Conservation (phyloP, 2,113 vertebrate species). For the Egretta garzetta region DNA sequence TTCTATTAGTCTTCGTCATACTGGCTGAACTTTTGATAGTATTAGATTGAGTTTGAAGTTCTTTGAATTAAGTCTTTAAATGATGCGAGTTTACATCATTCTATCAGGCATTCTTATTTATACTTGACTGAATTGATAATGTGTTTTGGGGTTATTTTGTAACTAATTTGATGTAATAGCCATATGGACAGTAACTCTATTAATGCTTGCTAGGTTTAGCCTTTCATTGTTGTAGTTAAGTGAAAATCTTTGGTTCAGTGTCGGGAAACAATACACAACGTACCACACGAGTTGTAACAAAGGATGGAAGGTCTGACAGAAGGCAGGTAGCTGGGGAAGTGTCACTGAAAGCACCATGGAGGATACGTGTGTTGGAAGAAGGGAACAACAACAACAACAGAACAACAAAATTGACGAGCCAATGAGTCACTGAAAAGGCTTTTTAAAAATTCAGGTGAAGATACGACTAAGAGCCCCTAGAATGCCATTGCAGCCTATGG, state of each 20-base stretch:
- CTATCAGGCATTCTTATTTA: slow-evolving; percentile 85
- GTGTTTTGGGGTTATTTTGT: slow-evolving; percentile 73
- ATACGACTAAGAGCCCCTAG: slow-evolving; percentile 55
- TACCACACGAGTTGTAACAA: slow-evolving; percentile 48
- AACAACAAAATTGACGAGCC: slow-evolving; percentile 34
- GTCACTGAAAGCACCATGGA: slow-evolving; percentile 46
- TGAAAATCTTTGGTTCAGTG: slow-evolving; percentile 68
- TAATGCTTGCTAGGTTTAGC: slow-evolving; percentile 74
- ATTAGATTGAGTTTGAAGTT: slow-evolving; percentile 78
- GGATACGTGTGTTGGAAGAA: slow-evolving; percentile 27
- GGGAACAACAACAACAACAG: slow-evolving; percentile 41
- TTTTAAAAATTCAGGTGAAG: slow-evolving; percentile 60
- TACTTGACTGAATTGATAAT: slow-evolving; percentile 83
- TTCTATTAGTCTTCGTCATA: slow-evolving; percentile 79
- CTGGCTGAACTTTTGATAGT: slow-evolving; percentile 80
- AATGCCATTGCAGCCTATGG: slow-evolving; percentile 55
- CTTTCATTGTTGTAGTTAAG: slow-evolving; percentile 70
- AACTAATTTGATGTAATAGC: slow-evolving; percentile 85
- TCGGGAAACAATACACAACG: slow-evolving; percentile 66
- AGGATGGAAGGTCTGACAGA: slow-evolving; percentile 9
- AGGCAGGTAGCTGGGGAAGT: slow-evolving; percentile 55
- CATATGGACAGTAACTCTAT: slow-evolving; percentile 78
- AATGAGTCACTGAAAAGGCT: slow-evolving; percentile 61
- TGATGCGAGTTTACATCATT: slow-evolving; percentile 82
- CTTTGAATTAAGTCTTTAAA: slow-evolving; percentile 81